Conservation (phyloP, 2,113 vertebrate genomes). For the Patagioenas fasciata region DNA sequence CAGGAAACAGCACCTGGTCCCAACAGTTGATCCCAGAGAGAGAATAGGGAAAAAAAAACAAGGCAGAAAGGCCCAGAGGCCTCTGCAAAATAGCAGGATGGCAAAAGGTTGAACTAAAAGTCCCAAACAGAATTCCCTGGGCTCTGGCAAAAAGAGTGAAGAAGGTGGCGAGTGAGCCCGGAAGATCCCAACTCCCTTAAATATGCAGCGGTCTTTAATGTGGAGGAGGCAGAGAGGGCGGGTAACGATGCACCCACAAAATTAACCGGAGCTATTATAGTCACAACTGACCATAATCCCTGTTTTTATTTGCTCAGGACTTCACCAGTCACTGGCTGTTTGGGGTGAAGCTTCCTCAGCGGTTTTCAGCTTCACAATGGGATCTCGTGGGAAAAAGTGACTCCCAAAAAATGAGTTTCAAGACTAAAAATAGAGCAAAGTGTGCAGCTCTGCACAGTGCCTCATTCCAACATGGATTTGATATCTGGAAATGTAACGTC, state of each 20-base stretch:
- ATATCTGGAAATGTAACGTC: not conserved
- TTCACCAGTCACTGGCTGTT: not conserved
- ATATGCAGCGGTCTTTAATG: not conserved
- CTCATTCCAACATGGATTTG: not conserved
- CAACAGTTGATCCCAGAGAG: too few species aligned
- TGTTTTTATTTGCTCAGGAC: not conserved
- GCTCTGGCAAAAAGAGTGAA: too few species aligned
- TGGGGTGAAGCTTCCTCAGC: not conserved
- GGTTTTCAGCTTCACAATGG: not conserved
- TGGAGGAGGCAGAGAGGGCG: not conserved
- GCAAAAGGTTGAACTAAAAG: too few species aligned
- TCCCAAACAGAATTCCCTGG: too few species aligned
- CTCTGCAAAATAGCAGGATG: too few species aligned
- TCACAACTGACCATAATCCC: not conserved
- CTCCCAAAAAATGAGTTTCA: not conserved
- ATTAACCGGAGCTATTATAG: rapidly evolving
- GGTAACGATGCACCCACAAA: rapidly evolving
- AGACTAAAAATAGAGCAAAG: not conserved
- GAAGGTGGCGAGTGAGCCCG: too few species aligned
- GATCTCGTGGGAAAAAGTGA: not conserved
- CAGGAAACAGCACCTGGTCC: too few species aligned
- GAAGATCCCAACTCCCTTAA: too few species aligned
- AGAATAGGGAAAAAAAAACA: too few species aligned
- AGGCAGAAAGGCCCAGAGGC: too few species aligned
- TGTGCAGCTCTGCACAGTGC: not conserved